Evolutionary conservation across 1,140 invertebrate species (phyloP).

Genomic region (Bombus affinis): DNA sequence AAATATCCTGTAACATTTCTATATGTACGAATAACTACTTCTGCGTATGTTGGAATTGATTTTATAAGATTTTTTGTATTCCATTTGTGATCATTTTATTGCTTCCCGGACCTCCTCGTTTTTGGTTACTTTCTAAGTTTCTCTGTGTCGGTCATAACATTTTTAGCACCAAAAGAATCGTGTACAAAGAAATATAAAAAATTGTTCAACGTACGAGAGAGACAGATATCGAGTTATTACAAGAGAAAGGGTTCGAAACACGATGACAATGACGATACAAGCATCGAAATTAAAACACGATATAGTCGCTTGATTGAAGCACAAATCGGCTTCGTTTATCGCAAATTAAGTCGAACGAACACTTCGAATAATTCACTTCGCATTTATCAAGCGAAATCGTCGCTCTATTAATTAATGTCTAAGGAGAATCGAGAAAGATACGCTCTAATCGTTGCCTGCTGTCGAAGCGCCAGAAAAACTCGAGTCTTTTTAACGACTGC

Average conservation of each 20-base stretch:
- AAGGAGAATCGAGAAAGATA: constrained; percentile 6
- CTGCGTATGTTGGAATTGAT: too few species aligned
- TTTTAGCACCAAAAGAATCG: too few species aligned
- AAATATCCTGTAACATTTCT: too few species aligned
- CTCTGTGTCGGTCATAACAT: too few species aligned
- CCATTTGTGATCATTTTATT: too few species aligned
- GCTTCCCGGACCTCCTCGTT: too few species aligned
- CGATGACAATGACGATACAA: background rate
- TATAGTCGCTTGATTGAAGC: background rate
- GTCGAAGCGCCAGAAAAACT: constrained; percentile 4
- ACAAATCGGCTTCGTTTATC: background rate
- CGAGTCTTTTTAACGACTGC: constrained; percentile 13
- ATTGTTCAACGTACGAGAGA: background rate
- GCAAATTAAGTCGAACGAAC: constrained; percentile 1
- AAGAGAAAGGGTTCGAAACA: background rate
- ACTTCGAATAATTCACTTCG: constrained; percentile 10
- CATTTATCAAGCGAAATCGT: background rate
- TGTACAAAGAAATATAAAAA: too few species aligned
- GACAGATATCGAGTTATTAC: fast-evolving
- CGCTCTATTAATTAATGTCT: constrained; percentile 27
- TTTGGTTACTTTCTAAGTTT: too few species aligned
- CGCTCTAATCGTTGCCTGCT: background rate
- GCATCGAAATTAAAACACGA: background rate
- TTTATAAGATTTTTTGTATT: too few species aligned
- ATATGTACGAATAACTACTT: too few species aligned